Conservation (phyloP, 2,888 invertebrate genomes). For the Leucophenga montana region DNA sequence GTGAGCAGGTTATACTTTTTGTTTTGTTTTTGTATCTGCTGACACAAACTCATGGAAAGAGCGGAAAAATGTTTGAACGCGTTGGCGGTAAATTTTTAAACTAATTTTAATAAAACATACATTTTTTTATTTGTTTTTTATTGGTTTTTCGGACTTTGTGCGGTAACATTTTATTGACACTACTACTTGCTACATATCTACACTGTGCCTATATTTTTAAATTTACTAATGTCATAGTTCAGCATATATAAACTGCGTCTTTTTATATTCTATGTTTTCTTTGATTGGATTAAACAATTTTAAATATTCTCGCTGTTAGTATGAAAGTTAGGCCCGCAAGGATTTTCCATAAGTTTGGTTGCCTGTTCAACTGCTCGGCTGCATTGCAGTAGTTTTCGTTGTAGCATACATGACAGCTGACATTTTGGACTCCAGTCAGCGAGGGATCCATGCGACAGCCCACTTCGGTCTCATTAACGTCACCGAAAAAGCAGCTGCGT, state of each 20-base stretch:
- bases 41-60: neutral
- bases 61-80: neutral
- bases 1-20: neutral
- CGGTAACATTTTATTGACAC: neutral
- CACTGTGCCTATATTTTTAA: too few species aligned
- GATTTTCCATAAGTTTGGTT: slow-evolving; percentile 5
- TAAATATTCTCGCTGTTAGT: slow-evolving; percentile 1
- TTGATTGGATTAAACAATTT: neutral
- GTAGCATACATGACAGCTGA: slow-evolving; percentile 62
- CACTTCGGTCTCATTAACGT: slow-evolving; percentile 60
- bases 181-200: neutral
- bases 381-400: slow-evolving; percentile 62
- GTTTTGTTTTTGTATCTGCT: neutral
- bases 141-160: neutral
- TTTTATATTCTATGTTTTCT: neutral
- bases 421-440: slow-evolving; percentile 50
- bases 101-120: too few species aligned
- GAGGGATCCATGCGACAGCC: slow-evolving; percentile 64
- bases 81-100: neutral
- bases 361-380: slow-evolving; percentile 28
- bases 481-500: slow-evolving; percentile 66
- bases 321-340: slow-evolving; percentile 30
- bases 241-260: neutral
- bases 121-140: too few species aligned
- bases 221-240: too few species aligned